Evolutionary conservation across 1,140 invertebrate species (phyloP), one percentile per base, ranked within the genome.

Genomic region (Drosophila ananassae): DNA sequence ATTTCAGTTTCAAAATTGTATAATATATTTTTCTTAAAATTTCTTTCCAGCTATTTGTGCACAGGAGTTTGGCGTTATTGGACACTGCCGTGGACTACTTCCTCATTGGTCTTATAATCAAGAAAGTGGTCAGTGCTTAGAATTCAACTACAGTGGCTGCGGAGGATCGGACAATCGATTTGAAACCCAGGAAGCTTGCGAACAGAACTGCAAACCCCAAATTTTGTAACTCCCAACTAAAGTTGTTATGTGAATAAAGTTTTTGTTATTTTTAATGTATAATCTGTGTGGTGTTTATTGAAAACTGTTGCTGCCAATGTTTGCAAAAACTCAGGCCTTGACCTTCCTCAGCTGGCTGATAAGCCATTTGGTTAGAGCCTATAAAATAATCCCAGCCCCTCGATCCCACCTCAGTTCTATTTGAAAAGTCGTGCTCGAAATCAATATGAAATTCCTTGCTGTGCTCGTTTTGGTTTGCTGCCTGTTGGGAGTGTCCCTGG

Each of bases 361-460:
- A 87, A 89, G 55, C 66, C 12, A 44, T 24, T 78, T 75, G 78
- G 78, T 72, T 82, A 76, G 24, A 30, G 83, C 28, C 78, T 87
- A 87, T 87, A 87, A 50, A 85, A 76, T 9, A 22, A 32, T 28
- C 21, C 1, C 44, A 58, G 8, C 48, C 28, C 25, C 28, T 9
- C 21, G 30, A 32, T 17, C 4, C 21, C 6, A 3, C 9, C 28
- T 13, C 47, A 62, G 30, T 56, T 68, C 58, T n/a, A 53, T 32
- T 28, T 37, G 17, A 1, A 3, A 47, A 39, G 28, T 64, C 25
- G 55, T 24, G 30, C 1, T 48, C 6, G 58, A 63, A 24, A 25
- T 51, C 21, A 84, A 71, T 2, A 87, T 87, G 82, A 89, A 89
- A 73, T 89, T 46, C 39, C 66, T 87, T 32, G 71, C 60, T 12